A percentile compares a stretch with the other conserved stretches of the same genome.
phyloP scores from a whole-genome alignment of 2,113 vertebrate genomes.

The Myrmophylax atrothorax region DNA sequence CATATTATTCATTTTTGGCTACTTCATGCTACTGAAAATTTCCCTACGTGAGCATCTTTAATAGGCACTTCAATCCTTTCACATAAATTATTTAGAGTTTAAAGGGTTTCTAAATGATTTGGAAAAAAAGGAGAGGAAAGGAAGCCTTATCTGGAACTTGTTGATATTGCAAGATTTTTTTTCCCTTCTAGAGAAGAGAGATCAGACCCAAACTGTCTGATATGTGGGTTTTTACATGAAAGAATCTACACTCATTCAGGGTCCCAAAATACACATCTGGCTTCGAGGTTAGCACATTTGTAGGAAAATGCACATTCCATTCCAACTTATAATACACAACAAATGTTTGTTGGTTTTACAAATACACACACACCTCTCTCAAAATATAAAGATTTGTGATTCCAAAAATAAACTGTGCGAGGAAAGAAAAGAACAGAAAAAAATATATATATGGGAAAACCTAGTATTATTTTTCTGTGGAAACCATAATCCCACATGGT shows the following conservation, averaged over 20 bases:
- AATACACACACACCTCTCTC: accelerated
- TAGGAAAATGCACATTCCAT: background rate
- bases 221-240: background rate
- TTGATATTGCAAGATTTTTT: background rate
- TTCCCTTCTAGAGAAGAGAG: background rate
- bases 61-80: background rate
- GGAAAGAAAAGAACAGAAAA: background rate
- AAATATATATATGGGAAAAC: background rate
- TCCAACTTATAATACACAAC: background rate
- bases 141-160: background rate
- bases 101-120: background rate
- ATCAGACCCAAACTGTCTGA: background rate
- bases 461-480: background rate
- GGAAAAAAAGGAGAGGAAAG: background rate
- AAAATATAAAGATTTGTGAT: background rate
- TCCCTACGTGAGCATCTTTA: background rate
- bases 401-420: background rate
- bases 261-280: conserved; percentile 37
- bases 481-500: background rate
- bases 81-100: background rate
- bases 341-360: background rate
- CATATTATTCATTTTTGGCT: background rate
- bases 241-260: background rate
- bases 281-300: background rate
- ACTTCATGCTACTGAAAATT: background rate